A percentile compares a stretch with the other conserved stretches of the same genome.
Conservation (phyloP, 1,140 invertebrate genomes). For the Drosophila takahashii region DNA sequence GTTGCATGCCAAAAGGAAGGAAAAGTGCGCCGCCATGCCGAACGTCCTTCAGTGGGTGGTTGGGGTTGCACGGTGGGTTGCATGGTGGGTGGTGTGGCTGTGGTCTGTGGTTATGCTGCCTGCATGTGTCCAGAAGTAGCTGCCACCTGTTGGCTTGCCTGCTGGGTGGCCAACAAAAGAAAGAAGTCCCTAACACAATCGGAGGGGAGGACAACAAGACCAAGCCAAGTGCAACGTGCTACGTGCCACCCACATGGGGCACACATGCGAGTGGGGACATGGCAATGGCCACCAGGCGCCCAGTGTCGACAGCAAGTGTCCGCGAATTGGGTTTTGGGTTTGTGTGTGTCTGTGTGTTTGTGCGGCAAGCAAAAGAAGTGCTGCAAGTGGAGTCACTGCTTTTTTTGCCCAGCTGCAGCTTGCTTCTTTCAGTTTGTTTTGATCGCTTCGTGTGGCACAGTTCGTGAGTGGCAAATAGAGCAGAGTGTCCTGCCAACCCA, state of each 20-base stretch:
- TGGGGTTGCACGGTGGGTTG: background rate
- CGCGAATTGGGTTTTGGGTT: background rate
- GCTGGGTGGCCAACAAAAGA: conserved; percentile 63
- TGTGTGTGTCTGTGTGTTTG: background rate
- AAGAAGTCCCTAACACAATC: conserved; percentile 56
- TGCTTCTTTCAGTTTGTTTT: background rate
- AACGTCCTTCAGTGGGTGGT: conserved; percentile 67
- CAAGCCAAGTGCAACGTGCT: conserved; percentile 41
- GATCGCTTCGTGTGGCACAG: conserved; percentile 7
- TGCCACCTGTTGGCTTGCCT: conserved; percentile 62
- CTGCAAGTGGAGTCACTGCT: conserved; percentile 18
- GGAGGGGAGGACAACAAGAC: conserved; percentile 47
- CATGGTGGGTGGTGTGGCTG: conserved; percentile 1
- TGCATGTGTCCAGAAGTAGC: conserved; percentile 57
- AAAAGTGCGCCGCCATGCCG: conserved; percentile 26
- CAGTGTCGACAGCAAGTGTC: conserved; percentile 35
- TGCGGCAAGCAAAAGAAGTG: conserved; percentile 32
- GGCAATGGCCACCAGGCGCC: conserved; percentile 40
- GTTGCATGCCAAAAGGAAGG: conserved; percentile 60
- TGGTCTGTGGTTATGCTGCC: conserved; percentile 23
- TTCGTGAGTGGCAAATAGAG: conserved; percentile 18
- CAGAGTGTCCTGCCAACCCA: background rate
- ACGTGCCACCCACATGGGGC: conserved; percentile 1
- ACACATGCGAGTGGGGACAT: conserved; percentile 10
- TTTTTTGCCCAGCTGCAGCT: conserved; percentile 12